Evolutionary conservation across 2,113 vertebrate genomes (phyloP).

Genomic region (Ammodramus savannarum): DNA sequence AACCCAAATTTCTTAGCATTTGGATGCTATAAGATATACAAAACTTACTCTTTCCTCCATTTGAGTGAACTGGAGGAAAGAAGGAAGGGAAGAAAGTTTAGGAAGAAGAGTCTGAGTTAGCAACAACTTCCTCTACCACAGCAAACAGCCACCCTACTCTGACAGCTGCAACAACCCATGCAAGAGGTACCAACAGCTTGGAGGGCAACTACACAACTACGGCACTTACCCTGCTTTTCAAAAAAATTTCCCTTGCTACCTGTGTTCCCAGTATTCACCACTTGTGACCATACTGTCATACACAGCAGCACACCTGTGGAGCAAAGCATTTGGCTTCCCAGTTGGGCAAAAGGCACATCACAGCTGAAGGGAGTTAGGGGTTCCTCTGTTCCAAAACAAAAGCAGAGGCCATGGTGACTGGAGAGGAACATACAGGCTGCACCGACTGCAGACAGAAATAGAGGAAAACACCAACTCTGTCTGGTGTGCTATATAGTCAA

Average conservation of each 20-base stretch:
- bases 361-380: not conserved
- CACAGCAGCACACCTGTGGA: not conserved
- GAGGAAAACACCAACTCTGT: not conserved
- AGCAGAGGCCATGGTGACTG: not conserved
- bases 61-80: not conserved
- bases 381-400: not conserved
- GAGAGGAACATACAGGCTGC: not conserved
- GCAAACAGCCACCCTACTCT: not conserved
- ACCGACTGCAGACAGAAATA: not conserved
- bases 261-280: not conserved
- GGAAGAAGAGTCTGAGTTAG: not conserved
- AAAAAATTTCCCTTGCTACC: not conserved
- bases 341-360: not conserved
- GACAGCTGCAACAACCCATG: accelerated
- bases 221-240: not conserved
- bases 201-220: not conserved
- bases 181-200: not conserved
- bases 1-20: not conserved
- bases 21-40: not conserved
- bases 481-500: accelerated
- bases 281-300: not conserved
- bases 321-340: not conserved
- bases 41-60: not conserved
- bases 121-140: not conserved
- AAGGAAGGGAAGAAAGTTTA: not conserved